Evolutionary conservation across 2,797 vertebrate genomes (phyloP), one percentile per base, ranked within the genome.

Genomic region (Halcyon badia): DNA sequence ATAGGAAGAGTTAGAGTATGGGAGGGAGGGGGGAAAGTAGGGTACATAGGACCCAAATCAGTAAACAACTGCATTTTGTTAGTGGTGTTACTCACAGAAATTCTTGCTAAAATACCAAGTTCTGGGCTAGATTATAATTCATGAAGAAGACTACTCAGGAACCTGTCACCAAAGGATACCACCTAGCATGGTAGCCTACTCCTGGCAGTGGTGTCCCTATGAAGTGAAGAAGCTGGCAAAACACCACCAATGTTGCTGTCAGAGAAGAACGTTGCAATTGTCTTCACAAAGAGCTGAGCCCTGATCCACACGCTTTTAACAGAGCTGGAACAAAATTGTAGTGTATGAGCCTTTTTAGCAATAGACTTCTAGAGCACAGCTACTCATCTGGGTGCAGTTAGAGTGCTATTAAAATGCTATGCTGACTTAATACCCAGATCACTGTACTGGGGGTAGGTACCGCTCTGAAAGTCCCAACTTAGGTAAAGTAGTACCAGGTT

Each of bases 111-210:
- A 80, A 31, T 61, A 84, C 26, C 24, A 57, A 16, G 21, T 60
- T 72, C 39, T 49, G 16, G 48, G 31, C 14, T 78, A 68, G 39
- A 37, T 64, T 31, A 37, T 68, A 88, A 58, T 58, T 93, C n/a
- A 76, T 24, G 14, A 75, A 57, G 61, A 61, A 52, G 37, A n/a
- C 22, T 22, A 4, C 64, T 56, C 15, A 19, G 54, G 61, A 88
- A 35, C 76, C 60, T n/a, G 28, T 48, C 54, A 77, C 66, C 61
- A 66, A 66, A 83, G 64, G 52, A 57, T 68, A 41, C 15, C n/a
- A 49, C 22, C 28, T 37, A n/a, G 14, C n/a, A 25, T 31, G 20
- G 37, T 22, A 51, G 37, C 0, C 0, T 35, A 18, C 44, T 48
- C 31, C 52, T 62, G 71, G 49, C 75, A 62, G 14, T 11, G 33